These are phyloP conservation scores for Elgaria multicarinata DNA, from an alignment of 2,113 vertebrate genomes.

Conservation along the genomic window DNA sequence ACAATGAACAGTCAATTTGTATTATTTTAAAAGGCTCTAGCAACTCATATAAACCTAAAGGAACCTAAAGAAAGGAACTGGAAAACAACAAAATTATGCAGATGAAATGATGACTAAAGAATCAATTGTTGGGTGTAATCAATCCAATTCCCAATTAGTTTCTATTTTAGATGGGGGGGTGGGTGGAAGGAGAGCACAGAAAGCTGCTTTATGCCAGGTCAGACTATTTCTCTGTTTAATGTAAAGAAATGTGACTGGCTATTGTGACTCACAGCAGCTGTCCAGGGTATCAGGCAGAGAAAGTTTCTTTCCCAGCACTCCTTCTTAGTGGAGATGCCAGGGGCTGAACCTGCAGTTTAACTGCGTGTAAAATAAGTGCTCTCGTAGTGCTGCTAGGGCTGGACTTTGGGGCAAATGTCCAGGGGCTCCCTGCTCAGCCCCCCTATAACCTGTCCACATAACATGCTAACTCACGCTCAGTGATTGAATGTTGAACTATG, in stretches of 20 bases:
- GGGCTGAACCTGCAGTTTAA: not conserved
- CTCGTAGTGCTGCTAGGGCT: too few species aligned
- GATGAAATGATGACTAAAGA: constrained; percentile 36
- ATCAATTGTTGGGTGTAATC: constrained; percentile 33
- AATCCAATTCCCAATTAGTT: not conserved
- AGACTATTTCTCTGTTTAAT: not conserved
- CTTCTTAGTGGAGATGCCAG: not conserved
- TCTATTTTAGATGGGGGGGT: not conserved
- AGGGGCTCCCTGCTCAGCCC: too few species aligned
- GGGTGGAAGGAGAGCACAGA: not conserved
- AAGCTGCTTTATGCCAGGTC: not conserved
- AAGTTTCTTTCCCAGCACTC: not conserved
- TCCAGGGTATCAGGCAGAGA: not conserved
- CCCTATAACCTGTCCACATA: too few species aligned
- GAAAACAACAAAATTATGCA: not conserved
- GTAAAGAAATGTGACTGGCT: not conserved
- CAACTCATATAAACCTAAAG: not conserved
- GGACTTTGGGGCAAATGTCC: too few species aligned
- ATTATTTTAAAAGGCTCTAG: constrained; percentile 24
- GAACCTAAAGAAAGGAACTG: not conserved
- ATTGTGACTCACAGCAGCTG: too few species aligned
- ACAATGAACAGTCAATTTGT: constrained; percentile 3
- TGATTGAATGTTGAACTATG: too few species aligned
- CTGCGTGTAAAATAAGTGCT: not conserved
- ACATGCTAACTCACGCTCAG: too few species aligned